Percentiles rank a stretch among this genome's conserved stretches.
Evolutionary conservation across 2,113 vertebrate genomes (phyloP).

Genomic region (Pogonocichla stellata): DNA sequence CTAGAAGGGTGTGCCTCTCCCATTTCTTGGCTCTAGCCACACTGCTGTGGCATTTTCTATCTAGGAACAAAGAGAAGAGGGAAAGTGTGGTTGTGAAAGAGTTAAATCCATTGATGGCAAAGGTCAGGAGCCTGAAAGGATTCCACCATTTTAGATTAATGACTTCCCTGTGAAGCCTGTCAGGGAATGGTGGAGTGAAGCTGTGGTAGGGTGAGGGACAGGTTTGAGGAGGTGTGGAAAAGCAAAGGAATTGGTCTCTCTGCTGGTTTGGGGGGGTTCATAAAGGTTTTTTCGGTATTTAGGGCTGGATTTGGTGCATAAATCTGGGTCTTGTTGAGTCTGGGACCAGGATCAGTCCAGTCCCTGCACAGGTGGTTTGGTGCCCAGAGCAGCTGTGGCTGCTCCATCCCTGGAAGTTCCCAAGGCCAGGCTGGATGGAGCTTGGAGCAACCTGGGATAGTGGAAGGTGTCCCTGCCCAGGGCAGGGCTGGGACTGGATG

Average conservation of each 20-base stretch:
- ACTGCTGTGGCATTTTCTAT: neutral
- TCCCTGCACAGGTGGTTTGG: neutral
- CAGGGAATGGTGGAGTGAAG: neutral
- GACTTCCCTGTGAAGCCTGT: neutral
- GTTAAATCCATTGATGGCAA: accelerated
- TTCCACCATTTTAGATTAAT: neutral
- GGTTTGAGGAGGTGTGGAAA: neutral
- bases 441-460: neutral
- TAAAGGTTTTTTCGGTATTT: neutral
- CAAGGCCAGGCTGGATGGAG: accelerated
- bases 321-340: neutral
- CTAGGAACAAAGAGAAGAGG: neutral
- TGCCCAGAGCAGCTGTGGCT: neutral
- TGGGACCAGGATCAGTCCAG: neutral
- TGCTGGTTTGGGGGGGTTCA: no score
- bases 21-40: neutral
- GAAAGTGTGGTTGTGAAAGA: neutral
- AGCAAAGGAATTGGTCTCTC: neutral
- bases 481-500: neutral
- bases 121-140: neutral
- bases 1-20: neutral
- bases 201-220: neutral
- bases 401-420: neutral
- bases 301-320: neutral
- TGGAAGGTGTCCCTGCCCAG: neutral